A percentile compares a stretch with the other conserved stretches of the same genome.
Conservation (phyloP, 2,113 vertebrate genomes). For the Ranitomeya imitator region DNA sequence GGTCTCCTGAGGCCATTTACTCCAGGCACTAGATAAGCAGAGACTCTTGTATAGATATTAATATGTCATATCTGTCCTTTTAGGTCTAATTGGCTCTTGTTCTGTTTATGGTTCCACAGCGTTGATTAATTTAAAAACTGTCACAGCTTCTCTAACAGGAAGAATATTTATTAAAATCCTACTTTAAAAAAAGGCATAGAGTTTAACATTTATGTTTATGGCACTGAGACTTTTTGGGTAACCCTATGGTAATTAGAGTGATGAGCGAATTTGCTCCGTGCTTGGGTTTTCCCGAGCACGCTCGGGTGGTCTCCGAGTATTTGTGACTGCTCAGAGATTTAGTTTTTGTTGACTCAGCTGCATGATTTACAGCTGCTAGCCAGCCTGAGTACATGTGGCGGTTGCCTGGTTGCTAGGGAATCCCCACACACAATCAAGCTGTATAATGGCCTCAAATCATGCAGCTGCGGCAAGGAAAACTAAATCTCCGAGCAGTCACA, state of each 20-base stretch:
- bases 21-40: conserved; percentile 32
- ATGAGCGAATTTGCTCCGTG: too few relatives aligned
- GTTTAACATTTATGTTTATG: background rate
- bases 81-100: conserved; percentile 50
- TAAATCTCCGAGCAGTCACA: too few relatives aligned
- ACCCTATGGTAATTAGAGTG: background rate
- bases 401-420: too few relatives aligned
- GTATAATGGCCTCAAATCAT: too few relatives aligned
- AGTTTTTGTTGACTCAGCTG: too few relatives aligned
- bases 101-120: conserved; percentile 6
- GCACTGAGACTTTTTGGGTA: background rate
- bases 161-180: background rate
- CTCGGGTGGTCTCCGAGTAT: too few relatives aligned
- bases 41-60: conserved; percentile 41
- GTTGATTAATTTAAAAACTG: conserved; percentile 18
- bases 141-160: background rate
- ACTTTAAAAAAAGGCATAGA: background rate
- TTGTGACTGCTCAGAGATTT: too few relatives aligned
- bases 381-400: too few relatives aligned
- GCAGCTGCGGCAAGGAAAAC: too few relatives aligned
- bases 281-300: too few relatives aligned
- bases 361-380: too few relatives aligned
- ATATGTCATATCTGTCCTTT: conserved; percentile 49
- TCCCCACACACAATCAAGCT: too few relatives aligned
- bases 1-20: conserved; percentile 45